phyloP scores from a whole-genome alignment of 1,140 invertebrate genomes.

The Parapsyche elsis region DNA sequence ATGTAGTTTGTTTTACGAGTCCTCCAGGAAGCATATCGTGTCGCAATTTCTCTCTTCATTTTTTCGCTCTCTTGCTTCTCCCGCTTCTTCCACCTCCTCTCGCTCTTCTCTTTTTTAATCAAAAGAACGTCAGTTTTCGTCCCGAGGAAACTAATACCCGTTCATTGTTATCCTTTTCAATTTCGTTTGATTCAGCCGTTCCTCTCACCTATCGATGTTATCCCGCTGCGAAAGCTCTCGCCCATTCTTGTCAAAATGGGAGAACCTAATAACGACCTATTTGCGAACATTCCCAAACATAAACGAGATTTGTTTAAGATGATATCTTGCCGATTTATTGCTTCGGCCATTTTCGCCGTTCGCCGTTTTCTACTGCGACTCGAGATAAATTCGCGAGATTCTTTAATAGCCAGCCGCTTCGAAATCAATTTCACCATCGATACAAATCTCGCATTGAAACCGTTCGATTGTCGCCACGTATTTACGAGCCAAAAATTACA shows the following conservation, averaged over 20 bases:
- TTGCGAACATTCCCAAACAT: slow-evolving; percentile 29
- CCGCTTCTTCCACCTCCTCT: not conserved
- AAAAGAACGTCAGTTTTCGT: not conserved
- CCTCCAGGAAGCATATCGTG: slow-evolving; percentile 8
- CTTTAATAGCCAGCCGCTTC: not conserved
- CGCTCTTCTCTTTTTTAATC: not conserved
- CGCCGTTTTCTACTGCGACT: not conserved
- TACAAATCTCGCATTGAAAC: not conserved
- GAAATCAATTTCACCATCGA: not conserved
- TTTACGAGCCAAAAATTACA: not conserved
- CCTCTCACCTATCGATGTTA: not conserved
- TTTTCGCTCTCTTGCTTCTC: not conserved
- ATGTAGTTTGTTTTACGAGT: slow-evolving; percentile 14
- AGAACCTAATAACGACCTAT: slow-evolving; percentile 22
- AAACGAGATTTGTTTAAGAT: slow-evolving; percentile 33
- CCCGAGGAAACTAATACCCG: not conserved
- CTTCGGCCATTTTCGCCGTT: not conserved
- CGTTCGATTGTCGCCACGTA: not conserved
- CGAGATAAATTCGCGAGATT: slow-evolving; percentile 8
- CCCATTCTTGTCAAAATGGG: slow-evolving; percentile 1
- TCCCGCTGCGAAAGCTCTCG: slow-evolving; percentile 6
- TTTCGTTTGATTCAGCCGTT: not conserved
- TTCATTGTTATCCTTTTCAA: slow-evolving; percentile 8
- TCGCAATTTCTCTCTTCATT: slow-evolving; percentile 8
- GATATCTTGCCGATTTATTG: slow-evolving; percentile 20